Evolutionary conservation across 2,113 vertebrate species (phyloP).

Genomic region (Xyliphius kryptos): DNA sequence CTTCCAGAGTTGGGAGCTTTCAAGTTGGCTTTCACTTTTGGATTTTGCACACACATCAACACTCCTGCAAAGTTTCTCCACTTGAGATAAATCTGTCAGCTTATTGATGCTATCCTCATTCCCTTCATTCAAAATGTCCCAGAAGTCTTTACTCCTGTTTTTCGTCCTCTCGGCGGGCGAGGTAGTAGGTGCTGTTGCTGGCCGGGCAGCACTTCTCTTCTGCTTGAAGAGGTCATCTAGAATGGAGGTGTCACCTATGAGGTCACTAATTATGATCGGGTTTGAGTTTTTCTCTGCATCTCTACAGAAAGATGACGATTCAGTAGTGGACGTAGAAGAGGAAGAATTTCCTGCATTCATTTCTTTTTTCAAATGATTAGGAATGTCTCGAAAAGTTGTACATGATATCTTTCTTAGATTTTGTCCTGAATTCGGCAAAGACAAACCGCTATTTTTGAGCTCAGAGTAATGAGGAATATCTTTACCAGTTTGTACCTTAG

Average conservation of each 20-base stretch:
- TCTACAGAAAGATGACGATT: too few relatives aligned
- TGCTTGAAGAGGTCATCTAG: slow-evolving; percentile 78
- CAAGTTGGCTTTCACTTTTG: slow-evolving; percentile 42
- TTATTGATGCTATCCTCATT: slow-evolving; percentile 79
- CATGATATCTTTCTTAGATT: too few relatives aligned
- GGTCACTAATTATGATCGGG: slow-evolving; percentile 62
- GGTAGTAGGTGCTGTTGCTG: background rate
- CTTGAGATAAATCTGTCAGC: slow-evolving; percentile 75
- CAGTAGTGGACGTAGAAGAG: too few relatives aligned
- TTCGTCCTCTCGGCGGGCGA: slow-evolving; percentile 56
- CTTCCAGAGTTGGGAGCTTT: slow-evolving; percentile 75
- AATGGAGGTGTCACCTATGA: slow-evolving; percentile 89
- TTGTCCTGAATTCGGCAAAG: too few relatives aligned
- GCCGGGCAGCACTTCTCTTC: slow-evolving; percentile 40
- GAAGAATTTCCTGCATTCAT: too few relatives aligned
- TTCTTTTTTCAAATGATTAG: too few relatives aligned
- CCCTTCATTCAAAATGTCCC: slow-evolving; percentile 88
- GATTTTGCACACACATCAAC: slow-evolving; percentile 42
- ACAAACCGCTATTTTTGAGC: too few relatives aligned
- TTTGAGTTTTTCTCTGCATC: too few relatives aligned
- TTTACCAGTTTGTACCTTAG: too few relatives aligned
- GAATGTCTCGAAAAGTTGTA: too few relatives aligned
- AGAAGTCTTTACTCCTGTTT: slow-evolving; percentile 78
- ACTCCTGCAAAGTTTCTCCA: slow-evolving; percentile 76
- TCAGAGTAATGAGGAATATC: too few relatives aligned